Conservation (phyloP, 2,113 vertebrate genomes). For the Caranx melampygus region DNA sequence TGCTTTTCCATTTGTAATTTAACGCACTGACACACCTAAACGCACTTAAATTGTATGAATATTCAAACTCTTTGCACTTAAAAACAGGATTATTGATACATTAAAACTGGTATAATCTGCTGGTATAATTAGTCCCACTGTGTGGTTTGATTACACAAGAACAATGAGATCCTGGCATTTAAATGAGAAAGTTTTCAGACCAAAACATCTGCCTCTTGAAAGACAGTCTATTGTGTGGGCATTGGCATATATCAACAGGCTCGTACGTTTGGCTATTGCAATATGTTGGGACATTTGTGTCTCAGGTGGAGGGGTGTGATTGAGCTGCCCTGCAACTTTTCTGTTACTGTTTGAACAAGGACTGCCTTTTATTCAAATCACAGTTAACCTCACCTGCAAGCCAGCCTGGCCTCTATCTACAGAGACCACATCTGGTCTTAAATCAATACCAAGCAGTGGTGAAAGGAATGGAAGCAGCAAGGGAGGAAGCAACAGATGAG, state of each 20-base stretch:
- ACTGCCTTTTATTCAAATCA: conserved; percentile 69
- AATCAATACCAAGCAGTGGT: conserved; percentile 63
- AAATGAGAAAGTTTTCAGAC: conserved; percentile 19
- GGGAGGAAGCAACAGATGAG: conserved; percentile 10
- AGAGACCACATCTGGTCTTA: conserved; percentile 59
- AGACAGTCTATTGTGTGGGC: background rate
- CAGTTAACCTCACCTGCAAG: conserved; percentile 44
- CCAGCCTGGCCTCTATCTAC: conserved; percentile 31
- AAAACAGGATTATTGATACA: background rate
- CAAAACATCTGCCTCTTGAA: conserved; percentile 18
- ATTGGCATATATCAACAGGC: background rate
- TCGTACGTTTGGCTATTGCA: background rate
- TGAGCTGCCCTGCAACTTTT: conserved; percentile 41
- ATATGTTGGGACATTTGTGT: conserved; percentile 29
- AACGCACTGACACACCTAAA: conserved; percentile 6
- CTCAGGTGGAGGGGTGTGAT: conserved; percentile 24
- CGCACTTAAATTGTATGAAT: background rate
- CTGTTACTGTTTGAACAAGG: conserved; percentile 46
- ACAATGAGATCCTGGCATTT: background rate
- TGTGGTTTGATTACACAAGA: background rate
- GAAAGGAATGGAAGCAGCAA: conserved; percentile 30
- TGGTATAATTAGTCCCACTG: background rate
- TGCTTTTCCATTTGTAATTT: background rate
- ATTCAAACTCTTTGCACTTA: background rate
- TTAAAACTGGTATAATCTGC: background rate